Percentiles rank a stretch among this genome's conserved stretches.
phyloP scores from a whole-genome alignment of 2,113 vertebrate species.

The Octodon degus region DNA sequence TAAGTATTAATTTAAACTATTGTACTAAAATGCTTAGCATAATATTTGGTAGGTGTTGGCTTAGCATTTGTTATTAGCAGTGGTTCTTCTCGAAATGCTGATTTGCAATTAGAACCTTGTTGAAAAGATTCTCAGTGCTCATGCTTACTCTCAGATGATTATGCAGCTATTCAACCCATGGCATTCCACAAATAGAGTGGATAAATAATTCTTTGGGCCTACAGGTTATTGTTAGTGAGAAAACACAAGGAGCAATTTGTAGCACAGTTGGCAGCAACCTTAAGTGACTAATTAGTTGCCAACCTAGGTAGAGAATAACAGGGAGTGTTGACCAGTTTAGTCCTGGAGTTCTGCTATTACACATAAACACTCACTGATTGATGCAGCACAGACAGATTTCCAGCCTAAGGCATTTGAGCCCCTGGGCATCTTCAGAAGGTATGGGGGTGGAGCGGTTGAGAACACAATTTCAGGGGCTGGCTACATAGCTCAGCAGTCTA shows the following conservation, averaged over 20 bases:
- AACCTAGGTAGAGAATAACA: not conserved
- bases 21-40: not conserved
- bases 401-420: not conserved
- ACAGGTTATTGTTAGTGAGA: not conserved
- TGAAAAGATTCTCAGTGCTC: not conserved
- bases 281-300: not conserved
- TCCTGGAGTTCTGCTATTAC: not conserved
- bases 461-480: not conserved
- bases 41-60: not conserved
- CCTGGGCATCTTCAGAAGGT: not conserved
- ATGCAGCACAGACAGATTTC: not conserved
- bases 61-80: not conserved
- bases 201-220: not conserved
- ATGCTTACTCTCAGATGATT: not conserved
- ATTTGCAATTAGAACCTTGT: not conserved
- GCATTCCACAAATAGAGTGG: not conserved
- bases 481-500: no score
- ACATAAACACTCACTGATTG: not conserved
- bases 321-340: not conserved
- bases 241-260: not conserved
- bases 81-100: not conserved
- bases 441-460: not conserved
- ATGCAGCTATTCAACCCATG: not conserved
- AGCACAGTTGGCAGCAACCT: not conserved
- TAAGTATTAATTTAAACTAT: not conserved